Conservation (phyloP, 2,888 invertebrate species). For the Platycnemis pennipes region DNA sequence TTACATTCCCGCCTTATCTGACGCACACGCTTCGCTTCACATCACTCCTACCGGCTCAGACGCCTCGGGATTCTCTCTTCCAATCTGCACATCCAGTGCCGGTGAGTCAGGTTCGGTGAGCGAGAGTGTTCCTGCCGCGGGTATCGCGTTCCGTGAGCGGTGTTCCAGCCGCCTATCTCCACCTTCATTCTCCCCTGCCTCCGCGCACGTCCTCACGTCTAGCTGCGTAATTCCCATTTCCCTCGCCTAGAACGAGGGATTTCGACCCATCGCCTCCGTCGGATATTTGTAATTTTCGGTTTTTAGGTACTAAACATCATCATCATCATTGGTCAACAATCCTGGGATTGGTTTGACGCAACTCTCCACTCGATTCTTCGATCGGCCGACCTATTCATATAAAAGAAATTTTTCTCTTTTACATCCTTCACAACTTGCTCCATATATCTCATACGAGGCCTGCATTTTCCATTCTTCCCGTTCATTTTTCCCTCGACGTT, state of each 20-base stretch:
- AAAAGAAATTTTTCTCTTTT: no score
- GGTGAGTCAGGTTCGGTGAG: not conserved
- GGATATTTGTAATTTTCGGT: no score
- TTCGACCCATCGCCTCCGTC: not conserved
- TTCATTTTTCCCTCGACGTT: no score
- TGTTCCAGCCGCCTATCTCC: not conserved
- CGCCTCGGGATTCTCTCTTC: not conserved
- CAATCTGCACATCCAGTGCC: not conserved
- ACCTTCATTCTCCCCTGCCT: not conserved
- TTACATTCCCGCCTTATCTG: constrained; percentile 19
- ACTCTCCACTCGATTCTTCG: no score
- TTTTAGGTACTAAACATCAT: no score
- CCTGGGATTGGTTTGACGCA: no score
- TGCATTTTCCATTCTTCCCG: no score
- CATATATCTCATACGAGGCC: no score
- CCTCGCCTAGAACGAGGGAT: not conserved
- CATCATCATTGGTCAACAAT: no score
- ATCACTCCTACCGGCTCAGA: not conserved
- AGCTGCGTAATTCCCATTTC: not conserved
- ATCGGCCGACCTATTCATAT: no score
- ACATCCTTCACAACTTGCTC: no score
- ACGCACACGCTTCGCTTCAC: not conserved
- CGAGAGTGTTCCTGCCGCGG: not conserved
- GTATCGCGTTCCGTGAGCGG: not conserved
- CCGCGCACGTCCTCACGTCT: not conserved